Percentiles rank a stretch among this genome's conserved stretches.
phyloP scores from a whole-genome alignment of 2,113 vertebrate genomes.

The Tursiops truncatus region DNA sequence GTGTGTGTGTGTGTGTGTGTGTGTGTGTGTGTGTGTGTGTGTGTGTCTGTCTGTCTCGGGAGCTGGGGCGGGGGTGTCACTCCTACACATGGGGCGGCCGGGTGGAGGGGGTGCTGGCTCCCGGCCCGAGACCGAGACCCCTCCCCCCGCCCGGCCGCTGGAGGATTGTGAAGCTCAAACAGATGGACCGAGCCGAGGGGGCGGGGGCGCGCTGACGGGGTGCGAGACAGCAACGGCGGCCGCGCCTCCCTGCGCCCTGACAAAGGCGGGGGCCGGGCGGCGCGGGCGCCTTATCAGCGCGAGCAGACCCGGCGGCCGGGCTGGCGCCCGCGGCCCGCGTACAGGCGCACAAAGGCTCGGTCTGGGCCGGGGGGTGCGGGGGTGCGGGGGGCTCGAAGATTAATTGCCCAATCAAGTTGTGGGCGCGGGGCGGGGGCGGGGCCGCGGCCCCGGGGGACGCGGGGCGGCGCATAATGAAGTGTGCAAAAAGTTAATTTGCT shows the following conservation, averaged over 20 bases:
- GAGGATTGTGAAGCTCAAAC: constrained; percentile 90
- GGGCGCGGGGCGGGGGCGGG: constrained; percentile 76
- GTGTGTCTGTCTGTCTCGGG: neutral
- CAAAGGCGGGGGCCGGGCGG: constrained; percentile 87
- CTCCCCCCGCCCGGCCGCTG: constrained; percentile 73
- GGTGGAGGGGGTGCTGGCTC: constrained; percentile 62
- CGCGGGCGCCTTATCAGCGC: constrained; percentile 87
- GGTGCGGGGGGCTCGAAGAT: constrained; percentile 83
- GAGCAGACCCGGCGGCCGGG: constrained; percentile 66
- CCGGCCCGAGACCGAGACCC: constrained; percentile 64
- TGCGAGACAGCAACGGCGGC: constrained; percentile 73
- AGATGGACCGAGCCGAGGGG: constrained; percentile 93
- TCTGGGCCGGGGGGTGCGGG: constrained; percentile 79
- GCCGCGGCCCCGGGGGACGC: constrained; percentile 84
- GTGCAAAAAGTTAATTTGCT: constrained; percentile 93
- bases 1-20: neutral
- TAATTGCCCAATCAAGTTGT: constrained; percentile 87
- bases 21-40: neutral
- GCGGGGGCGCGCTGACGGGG: constrained; percentile 82
- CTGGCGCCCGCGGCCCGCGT: constrained; percentile 4
- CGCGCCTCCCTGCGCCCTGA: constrained; percentile 78
- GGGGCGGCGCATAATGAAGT: constrained; percentile 89
- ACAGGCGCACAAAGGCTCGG: constrained; percentile 82
- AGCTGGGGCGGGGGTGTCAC: neutral
- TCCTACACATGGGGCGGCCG: constrained; percentile 56